A percentile compares a stretch with the other conserved stretches of the same genome.
phyloP scores from a whole-genome alignment of 2,113 vertebrate species.

The Bagarius yarrelli region DNA sequence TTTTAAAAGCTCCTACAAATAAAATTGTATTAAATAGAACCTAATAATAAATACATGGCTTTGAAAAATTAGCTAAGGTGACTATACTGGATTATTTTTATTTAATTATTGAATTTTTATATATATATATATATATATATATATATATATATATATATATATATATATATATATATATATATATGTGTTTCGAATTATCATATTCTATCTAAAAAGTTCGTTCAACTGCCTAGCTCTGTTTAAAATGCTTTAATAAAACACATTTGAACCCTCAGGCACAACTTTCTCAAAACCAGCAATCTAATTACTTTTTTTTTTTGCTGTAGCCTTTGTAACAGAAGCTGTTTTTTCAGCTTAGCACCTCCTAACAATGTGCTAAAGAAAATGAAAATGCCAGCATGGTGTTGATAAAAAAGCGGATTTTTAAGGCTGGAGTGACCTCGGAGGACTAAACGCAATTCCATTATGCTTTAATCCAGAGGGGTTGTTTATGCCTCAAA shows the following conservation, averaged over 20 bases:
- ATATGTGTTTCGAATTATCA: neutral
- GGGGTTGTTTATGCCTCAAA: constrained; percentile 56
- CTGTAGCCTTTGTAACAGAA: constrained; percentile 47
- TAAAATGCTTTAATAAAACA: constrained; percentile 40
- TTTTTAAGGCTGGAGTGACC: constrained; percentile 68
- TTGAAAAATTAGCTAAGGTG: constrained; percentile 56
- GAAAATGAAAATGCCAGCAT: constrained; percentile 50
- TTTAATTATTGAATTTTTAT: neutral
- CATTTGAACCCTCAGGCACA: constrained; percentile 54
- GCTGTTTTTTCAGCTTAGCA: constrained; percentile 15
- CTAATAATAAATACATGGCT: constrained; percentile 51
- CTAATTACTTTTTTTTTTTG: constrained; percentile 40
- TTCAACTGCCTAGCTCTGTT: constrained; percentile 34
- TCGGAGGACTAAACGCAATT: constrained; percentile 56
- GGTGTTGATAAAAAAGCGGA: constrained; percentile 54
- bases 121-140: too few species aligned
- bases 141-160: too few species aligned
- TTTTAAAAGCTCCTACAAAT: too few species aligned
- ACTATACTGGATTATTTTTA: constrained; percentile 47
- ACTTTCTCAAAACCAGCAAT: constrained; percentile 26
- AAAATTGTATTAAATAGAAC: too few species aligned
- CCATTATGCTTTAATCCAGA: constrained; percentile 55
- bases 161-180: too few species aligned
- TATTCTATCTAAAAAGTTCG: constrained; percentile 42
- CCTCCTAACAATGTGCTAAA: constrained; percentile 34